Evolutionary conservation across 1,140 invertebrate species (phyloP), one percentile per base, ranked within the genome.

Genomic region (Drosophila busckii): DNA sequence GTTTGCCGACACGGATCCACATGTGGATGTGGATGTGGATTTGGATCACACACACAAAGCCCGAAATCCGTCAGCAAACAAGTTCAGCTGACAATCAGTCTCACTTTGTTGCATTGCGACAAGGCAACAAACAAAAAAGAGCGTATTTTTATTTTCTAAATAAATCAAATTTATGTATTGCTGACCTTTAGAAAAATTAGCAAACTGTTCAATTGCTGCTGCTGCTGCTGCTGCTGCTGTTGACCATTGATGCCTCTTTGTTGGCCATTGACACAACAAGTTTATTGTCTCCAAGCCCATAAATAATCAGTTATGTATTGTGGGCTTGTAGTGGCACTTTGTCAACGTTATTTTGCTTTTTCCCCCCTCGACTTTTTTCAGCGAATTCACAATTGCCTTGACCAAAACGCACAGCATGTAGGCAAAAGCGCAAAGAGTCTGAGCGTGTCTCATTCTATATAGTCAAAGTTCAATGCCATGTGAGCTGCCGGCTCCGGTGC

Each of bases 31-130:
- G n/a, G n/a, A 78, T 78, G 54, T 70, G 68, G 71, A 80, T 78
- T 54, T 19, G 50, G 50, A 54, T 54, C 50, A 45, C 62, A 37
- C 45, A 52, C 58, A 60, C 52, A 45, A 71, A n/a, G n/a, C n/a
- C n/a, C n/a, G n/a, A 80, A 78, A 59, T 80, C 67, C 71, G 71
- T 61, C 63, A 66, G 26, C 42, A 46, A 76, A 76, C 70, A 80
- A 78, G 73, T 78, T 71, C 67, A 70, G 44, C 70, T 76, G 73
- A 76, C 71, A 78, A 71, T 78, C 68, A 78, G 40, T 65, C 49
- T 75, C 73, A 68, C 41, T 55, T 35, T 61, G 61, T 40, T 54
- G 55, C 42, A 48, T 26, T 55, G 42, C 42, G 49, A 15, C 19
- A 13, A 25, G 20, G 28, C 23, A 7, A 42, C 12, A 25, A 59